phyloP scores from a whole-genome alignment of 2,797 vertebrate genomes.

The Parauchenoglanis ngamensis region DNA sequence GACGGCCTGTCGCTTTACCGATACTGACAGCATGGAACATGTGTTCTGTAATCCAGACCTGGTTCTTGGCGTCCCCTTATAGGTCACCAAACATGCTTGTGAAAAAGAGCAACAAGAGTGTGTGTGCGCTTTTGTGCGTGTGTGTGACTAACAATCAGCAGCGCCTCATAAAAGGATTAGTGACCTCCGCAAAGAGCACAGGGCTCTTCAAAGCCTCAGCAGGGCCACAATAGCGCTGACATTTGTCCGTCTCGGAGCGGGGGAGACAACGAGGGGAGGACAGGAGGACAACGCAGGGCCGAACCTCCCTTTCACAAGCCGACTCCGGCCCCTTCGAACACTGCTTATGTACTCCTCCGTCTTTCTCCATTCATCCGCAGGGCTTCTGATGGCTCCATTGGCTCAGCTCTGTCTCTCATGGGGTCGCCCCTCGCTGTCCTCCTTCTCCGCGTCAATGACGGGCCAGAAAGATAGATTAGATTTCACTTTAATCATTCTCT shows the following conservation, averaged over 20 bases:
- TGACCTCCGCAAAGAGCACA: constrained; percentile 78
- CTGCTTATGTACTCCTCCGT: constrained; percentile 82
- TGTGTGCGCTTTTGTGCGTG: constrained; percentile 40
- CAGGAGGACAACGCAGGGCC: constrained; percentile 76
- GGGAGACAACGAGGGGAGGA: constrained; percentile 75
- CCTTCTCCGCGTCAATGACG: constrained; percentile 68
- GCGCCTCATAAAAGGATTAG: constrained; percentile 84
- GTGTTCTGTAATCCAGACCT: constrained; percentile 62
- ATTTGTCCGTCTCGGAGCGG: constrained; percentile 84
- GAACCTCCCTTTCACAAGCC: constrained; percentile 74
- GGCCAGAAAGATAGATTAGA: constrained; percentile 67
- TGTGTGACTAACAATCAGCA: constrained; percentile 71
- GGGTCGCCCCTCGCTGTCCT: constrained; percentile 55
- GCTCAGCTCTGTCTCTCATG: constrained; percentile 62
- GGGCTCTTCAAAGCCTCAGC: constrained; percentile 79
- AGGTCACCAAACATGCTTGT: constrained; percentile 64
- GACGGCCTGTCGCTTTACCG: constrained; percentile 61
- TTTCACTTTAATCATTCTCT: constrained; percentile 71
- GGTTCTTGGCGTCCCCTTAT: constrained; percentile 63
- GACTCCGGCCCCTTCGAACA: constrained; percentile 75
- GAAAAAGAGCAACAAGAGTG: constrained; percentile 60
- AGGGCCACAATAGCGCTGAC: constrained; percentile 82
- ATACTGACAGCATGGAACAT: constrained; percentile 68
- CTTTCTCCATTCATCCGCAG: constrained; percentile 75
- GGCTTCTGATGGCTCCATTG: constrained; percentile 87